Conservation (phyloP, 2,113 vertebrate genomes). For the Hypomesus transpacificus region DNA sequence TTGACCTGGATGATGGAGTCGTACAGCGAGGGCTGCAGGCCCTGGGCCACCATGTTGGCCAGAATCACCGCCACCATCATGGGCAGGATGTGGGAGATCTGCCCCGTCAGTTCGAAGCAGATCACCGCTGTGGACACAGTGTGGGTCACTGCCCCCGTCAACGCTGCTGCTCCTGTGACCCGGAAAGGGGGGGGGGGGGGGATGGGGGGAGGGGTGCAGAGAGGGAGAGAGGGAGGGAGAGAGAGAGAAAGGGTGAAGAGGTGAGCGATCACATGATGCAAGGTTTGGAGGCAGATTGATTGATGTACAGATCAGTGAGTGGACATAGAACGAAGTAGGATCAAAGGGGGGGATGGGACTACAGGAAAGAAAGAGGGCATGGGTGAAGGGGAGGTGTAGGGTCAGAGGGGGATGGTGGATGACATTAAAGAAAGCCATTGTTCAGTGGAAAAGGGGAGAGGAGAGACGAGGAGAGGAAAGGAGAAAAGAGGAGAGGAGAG, state of each 20-base stretch:
- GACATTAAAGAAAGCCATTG: background rate
- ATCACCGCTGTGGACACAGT: slow-evolving; percentile 95
- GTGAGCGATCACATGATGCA: background rate
- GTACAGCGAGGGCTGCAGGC: slow-evolving; percentile 91
- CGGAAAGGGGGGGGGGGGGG: background rate
- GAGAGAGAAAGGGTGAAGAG: background rate
- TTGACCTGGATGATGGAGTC: slow-evolving; percentile 97
- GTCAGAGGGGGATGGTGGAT: background rate
- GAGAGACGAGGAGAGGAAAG: slow-evolving; percentile 22
- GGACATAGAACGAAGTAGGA: background rate
- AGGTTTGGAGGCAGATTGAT: background rate
- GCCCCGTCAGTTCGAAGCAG: slow-evolving; percentile 92
- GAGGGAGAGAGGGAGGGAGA: background rate
- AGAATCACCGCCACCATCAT: slow-evolving; percentile 98
- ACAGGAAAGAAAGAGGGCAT: background rate
- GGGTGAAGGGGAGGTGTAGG: background rate
- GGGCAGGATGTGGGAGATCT: slow-evolving; percentile 94
- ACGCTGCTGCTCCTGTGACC: slow-evolving; percentile 83
- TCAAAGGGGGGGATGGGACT: background rate
- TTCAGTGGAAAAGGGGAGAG: slow-evolving; percentile 23
- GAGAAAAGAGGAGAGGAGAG: background rate
- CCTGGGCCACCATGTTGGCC: slow-evolving; percentile 97
- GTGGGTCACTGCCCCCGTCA: slow-evolving; percentile 91
- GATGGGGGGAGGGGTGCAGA: background rate
- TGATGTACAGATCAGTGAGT: background rate